A percentile compares a stretch with the other conserved stretches of the same genome.
Evolutionary conservation across 1,140 invertebrate genomes (phyloP).

Genomic region (Rhynchophorus ferrugineus): DNA sequence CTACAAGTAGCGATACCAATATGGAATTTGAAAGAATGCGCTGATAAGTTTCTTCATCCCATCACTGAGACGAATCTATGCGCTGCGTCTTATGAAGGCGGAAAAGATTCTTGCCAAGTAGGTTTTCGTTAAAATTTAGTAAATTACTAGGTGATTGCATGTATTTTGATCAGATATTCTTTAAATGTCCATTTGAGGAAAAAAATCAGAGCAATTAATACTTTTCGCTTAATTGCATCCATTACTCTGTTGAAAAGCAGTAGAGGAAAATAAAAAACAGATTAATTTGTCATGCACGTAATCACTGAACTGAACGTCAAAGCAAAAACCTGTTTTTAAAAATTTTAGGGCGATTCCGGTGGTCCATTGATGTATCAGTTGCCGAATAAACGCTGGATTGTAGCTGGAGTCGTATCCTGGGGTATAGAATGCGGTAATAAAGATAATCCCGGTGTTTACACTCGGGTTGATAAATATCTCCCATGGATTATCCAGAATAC

Average conservation of each 20-base stretch:
- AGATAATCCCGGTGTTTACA: conserved; percentile 62
- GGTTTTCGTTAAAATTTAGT: conserved; percentile 11
- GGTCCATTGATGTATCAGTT: conserved; percentile 69
- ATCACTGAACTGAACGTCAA: no score
- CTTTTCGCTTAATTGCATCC: no score
- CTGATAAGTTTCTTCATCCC: conserved; percentile 52
- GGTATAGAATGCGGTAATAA: conserved; percentile 63
- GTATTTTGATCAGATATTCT: no score
- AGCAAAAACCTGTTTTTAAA: no score
- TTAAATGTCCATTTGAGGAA: no score
- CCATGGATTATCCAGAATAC: conserved; percentile 66
- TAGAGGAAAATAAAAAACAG: no score
- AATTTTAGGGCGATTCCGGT: conserved; percentile 70
- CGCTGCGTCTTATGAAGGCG: conserved; percentile 62
- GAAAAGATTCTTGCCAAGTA: conserved; percentile 74
- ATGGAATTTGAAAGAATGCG: conserved; percentile 66
- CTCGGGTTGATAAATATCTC: conserved; percentile 60
- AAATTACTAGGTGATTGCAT: no score
- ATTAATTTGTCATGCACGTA: no score
- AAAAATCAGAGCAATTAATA: no score
- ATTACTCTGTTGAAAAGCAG: no score
- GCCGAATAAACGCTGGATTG: conserved; percentile 62
- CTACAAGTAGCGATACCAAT: conserved; percentile 73
- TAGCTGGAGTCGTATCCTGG: conserved; percentile 77
- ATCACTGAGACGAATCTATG: conserved; percentile 61